phyloP scores from a whole-genome alignment of 37 sponge, comb jelly and placozoan species.

The Halisarca cf. caerulea region DNA sequence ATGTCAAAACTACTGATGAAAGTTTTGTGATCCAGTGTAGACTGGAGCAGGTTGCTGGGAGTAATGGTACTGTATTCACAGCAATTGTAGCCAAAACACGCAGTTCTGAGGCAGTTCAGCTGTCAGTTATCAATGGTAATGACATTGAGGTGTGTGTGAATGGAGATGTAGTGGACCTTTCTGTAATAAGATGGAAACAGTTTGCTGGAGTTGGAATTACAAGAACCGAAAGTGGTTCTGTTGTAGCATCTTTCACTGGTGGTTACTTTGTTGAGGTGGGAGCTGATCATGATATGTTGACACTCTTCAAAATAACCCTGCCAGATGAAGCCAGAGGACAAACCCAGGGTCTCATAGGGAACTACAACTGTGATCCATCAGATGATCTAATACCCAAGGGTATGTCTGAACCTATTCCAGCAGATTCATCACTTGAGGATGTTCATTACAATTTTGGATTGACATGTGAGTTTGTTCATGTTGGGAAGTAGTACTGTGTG shows the following conservation, averaged over 20 bases:
- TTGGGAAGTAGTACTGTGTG: neutral
- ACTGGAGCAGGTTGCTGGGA: constrained; percentile 32
- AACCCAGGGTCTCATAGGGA: constrained; percentile 40
- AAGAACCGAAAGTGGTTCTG: neutral
- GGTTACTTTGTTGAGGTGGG: constrained; percentile 11
- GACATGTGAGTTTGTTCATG: constrained; percentile 28
- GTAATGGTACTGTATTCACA: constrained; percentile 56
- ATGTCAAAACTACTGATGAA: constrained; percentile 49
- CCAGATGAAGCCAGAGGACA: neutral
- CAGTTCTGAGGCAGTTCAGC: constrained; percentile 31
- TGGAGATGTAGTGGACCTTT: constrained; percentile 24
- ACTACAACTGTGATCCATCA: constrained; percentile 26
- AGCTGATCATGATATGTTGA: constrained; percentile 30
- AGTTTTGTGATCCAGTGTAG: constrained; percentile 60
- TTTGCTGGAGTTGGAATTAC: constrained; percentile 22
- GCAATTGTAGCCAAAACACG: constrained; percentile 54
- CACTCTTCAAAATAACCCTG: constrained; percentile 4
- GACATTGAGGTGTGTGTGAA: neutral
- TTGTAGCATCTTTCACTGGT: neutral
- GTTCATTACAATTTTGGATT: constrained; percentile 44
- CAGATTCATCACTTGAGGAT: constrained; percentile 15
- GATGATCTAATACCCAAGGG: constrained; percentile 43
- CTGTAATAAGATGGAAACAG: neutral
- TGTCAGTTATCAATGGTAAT: constrained; percentile 2
- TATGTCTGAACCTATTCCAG: constrained; percentile 9